Evolutionary conservation across 2,888 invertebrate genomes (phyloP).

Genomic region (Tinea trinotella): DNA sequence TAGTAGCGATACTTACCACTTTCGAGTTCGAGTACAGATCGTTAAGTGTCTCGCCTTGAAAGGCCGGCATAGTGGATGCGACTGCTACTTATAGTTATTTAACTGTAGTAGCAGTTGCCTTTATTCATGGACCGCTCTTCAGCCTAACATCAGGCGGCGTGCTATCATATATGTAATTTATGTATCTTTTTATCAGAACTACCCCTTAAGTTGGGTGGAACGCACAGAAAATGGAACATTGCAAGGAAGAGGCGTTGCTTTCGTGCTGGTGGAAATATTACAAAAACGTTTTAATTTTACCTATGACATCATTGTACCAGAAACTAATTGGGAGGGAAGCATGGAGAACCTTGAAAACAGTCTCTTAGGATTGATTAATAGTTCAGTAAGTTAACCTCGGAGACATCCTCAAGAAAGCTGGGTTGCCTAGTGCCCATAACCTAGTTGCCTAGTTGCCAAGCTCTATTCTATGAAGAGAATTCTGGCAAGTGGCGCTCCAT

Average conservation of each 20-base stretch:
- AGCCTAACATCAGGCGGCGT: too few species aligned
- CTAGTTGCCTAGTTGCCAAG: too few species aligned
- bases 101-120: too few species aligned
- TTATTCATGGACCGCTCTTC: too few species aligned
- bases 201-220: constrained; percentile 73
- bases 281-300: constrained; percentile 80
- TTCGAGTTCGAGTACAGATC: too few species aligned
- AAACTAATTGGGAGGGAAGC: constrained; percentile 74
- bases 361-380: constrained; percentile 74
- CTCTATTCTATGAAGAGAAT: too few species aligned
- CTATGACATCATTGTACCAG: constrained; percentile 77
- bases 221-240: constrained; percentile 63
- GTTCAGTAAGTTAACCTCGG: constrained; percentile 72
- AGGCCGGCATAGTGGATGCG: too few species aligned
- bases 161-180: not conserved
- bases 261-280: constrained; percentile 78
- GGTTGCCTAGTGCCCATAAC: too few species aligned
- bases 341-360: constrained; percentile 64
- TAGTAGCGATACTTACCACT: too few species aligned
- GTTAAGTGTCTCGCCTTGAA: not conserved
- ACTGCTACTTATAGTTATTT: too few species aligned
- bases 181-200: constrained; percentile 57
- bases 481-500: too few species aligned
- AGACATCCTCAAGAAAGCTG: too few species aligned
- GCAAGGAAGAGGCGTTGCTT: constrained; percentile 80